phyloP scores from a whole-genome alignment of 2,113 vertebrate genomes.

The Limnothrissa miodon region DNA sequence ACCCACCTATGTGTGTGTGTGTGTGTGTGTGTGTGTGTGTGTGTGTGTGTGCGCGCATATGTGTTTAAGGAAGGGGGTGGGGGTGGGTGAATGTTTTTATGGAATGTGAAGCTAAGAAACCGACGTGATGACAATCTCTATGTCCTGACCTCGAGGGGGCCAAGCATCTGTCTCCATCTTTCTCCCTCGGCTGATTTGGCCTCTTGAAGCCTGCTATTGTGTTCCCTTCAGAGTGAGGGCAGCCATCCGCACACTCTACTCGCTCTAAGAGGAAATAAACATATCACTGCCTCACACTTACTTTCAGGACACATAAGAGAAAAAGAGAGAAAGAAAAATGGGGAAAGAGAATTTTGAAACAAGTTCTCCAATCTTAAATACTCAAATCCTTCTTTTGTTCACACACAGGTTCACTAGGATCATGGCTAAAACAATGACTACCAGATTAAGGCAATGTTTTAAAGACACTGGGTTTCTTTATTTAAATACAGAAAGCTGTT shows the following conservation, averaged over 20 bases:
- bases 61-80: too few relatives aligned
- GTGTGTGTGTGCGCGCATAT: not conserved
- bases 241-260: not conserved
- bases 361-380: constrained; percentile 7
- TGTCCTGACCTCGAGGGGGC: not conserved
- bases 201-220: not conserved
- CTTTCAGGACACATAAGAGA: not conserved
- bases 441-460: constrained; percentile 42
- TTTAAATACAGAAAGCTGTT: constrained; percentile 62
- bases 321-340: not conserved
- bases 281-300: not conserved
- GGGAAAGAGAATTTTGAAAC: constrained; percentile 30
- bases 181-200: not conserved
- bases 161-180: not conserved
- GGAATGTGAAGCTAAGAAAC: not conserved
- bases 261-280: not conserved
- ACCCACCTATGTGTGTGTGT: not conserved
- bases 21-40: not conserved
- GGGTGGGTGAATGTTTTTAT: not conserved
- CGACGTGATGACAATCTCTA: not conserved
- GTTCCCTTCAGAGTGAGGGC: not conserved
- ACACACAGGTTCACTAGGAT: not conserved
- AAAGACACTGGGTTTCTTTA: constrained; percentile 53
- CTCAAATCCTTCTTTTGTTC: constrained; percentile 34
- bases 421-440: constrained; percentile 16